phyloP scores from a whole-genome alignment of 2,888 invertebrate species.

The Odontocolon sp. region DNA sequence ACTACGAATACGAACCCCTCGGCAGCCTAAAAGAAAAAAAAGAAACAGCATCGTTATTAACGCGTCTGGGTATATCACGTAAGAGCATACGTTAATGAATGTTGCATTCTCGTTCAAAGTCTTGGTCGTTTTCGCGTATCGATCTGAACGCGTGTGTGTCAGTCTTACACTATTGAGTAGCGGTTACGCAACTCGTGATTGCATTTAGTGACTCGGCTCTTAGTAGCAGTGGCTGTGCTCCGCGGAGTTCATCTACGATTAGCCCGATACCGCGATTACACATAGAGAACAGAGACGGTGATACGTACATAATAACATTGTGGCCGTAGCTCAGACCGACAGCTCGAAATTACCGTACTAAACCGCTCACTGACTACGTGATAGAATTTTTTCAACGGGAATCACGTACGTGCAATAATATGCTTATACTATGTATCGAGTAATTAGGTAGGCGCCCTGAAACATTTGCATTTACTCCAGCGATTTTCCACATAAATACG shows the following conservation, averaged over 20 bases:
- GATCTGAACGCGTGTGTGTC: slow-evolving; percentile 1
- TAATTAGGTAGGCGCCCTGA: no score
- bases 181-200: slow-evolving; percentile 28
- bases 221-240: background rate
- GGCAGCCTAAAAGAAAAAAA: slow-evolving; percentile 85
- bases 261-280: slow-evolving; percentile 8
- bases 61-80: slow-evolving; percentile 12
- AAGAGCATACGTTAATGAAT: slow-evolving; percentile 64
- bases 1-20: slow-evolving; percentile 96
- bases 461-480: no score
- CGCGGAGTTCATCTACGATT: slow-evolving; percentile 20
- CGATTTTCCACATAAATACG: no score
- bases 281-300: background rate
- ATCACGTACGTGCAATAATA: no score
- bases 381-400: no score
- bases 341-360: background rate
- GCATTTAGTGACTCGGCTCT: slow-evolving; percentile 12
- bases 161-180: background rate
- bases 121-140: slow-evolving; percentile 24
- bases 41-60: background rate
- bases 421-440: no score
- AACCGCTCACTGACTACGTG: no score
- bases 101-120: slow-evolving; percentile 56
- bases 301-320: background rate
- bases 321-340: background rate